phyloP scores from a whole-genome alignment of 2,113 vertebrate genomes.

The Miniopterus natalensis region DNA sequence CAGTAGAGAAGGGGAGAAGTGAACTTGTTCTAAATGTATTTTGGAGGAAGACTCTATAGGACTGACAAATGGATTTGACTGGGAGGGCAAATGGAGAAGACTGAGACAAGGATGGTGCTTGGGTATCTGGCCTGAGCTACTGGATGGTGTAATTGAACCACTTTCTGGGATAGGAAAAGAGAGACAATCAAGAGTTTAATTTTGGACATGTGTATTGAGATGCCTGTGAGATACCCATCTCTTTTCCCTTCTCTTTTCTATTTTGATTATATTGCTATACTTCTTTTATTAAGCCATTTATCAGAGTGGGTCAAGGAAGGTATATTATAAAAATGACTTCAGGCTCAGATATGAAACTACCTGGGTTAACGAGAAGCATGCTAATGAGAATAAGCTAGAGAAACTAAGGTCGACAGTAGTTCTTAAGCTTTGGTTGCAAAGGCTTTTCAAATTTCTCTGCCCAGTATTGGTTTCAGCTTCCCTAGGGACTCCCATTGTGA shows the following conservation, averaged over 20 bases:
- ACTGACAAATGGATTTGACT: neutral
- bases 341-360: conserved; percentile 25
- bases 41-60: neutral
- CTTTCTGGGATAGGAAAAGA: neutral
- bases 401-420: conserved; percentile 35
- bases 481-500: conserved; percentile 55
- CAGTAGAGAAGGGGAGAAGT: neutral
- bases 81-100: neutral
- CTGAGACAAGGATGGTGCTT: neutral
- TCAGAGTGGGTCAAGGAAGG: neutral
- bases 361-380: conserved; percentile 26
- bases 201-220: conserved; percentile 17
- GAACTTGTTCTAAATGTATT: neutral
- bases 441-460: conserved; percentile 60
- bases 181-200: conserved; percentile 20
- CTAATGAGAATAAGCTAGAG: conserved; percentile 1
- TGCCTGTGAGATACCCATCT: neutral
- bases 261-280: conserved; percentile 3
- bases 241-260: neutral
- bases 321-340: conserved; percentile 31
- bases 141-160: neutral
- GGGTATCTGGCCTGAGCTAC: neutral
- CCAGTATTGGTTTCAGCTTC: conserved; percentile 63
- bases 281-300: conserved; percentile 42
- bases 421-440: conserved; percentile 50